phyloP scores from a whole-genome alignment of 2,888 invertebrate species.

The Agrenia bidenticulata region DNA sequence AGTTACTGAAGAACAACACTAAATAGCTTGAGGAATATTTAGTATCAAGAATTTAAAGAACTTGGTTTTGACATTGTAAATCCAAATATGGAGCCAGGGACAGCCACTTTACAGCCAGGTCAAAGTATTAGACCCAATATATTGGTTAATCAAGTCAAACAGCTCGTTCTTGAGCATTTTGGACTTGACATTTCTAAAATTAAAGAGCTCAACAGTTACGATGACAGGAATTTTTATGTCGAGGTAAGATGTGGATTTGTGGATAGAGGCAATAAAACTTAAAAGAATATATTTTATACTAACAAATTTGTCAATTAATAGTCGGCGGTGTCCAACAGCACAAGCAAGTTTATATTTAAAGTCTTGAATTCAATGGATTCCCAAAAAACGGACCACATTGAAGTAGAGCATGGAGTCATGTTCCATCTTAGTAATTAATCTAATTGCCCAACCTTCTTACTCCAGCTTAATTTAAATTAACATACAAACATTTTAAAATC shows the following conservation, averaged over 20 bases:
- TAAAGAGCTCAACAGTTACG: constrained; percentile 70
- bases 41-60: too few species aligned
- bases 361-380: constrained; percentile 81
- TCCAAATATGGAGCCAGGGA: too few species aligned
- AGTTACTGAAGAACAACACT: too few species aligned
- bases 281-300: too few species aligned
- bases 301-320: too few species aligned
- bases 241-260: too few species aligned
- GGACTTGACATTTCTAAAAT: constrained; percentile 64
- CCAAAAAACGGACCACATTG: constrained; percentile 65
- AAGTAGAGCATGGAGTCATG: constrained; percentile 75
- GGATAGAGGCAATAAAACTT: too few species aligned
- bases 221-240: constrained; percentile 75
- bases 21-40: too few species aligned
- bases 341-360: constrained; percentile 66
- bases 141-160: constrained; percentile 60
- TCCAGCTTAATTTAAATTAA: constrained; percentile 17
- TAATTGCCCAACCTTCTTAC: not conserved
- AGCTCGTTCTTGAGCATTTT: constrained; percentile 64
- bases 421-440: constrained; percentile 66
- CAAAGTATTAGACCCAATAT: constrained; percentile 63
- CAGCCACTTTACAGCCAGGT: constrained; percentile 60
- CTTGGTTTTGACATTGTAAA: too few species aligned
- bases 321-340: too few species aligned
- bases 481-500: constrained; percentile 33